Base-by-base conservation (phyloP, 1,140 invertebrate genomes). In the Panagrolaimus sp. region DNA sequence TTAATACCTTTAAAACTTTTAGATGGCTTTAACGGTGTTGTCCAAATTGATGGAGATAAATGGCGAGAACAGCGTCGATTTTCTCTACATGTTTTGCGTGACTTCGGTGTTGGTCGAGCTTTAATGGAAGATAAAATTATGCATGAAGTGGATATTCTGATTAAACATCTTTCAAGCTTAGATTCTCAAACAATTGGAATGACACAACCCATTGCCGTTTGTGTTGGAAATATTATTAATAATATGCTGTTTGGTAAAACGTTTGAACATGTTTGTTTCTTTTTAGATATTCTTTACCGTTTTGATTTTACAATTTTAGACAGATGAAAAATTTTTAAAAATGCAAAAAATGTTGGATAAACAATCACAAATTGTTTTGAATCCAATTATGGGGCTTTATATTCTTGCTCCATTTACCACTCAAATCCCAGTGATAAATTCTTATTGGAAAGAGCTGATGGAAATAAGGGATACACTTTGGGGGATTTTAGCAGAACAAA, bases 21-120 rank as follows among this genome's bases (percentile, higher is more conserved):
- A 81, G 79, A 72, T 44, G 79, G 79, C 11, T 68, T 70, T 45
- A 82, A 81, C 64, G 79, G 79, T 61, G 73, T 81, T 25, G 78
- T 81, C 8, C 79, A 81, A 72, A 81, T 77, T 23, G 90, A 91
- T 72, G 93, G 93, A 63, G 88, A 89, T 67, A 85, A 94, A 75
- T 96, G 93, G 93, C 91, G 92, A 82, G 90, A 91, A 73, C 91
- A 96, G 82, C 86, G 93, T 65, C 88, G 89, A 70, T 96, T 96
- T 85, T 86, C 96, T 13, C 91, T 96, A 76, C 89, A 91, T 70
- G 89, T 91, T 67, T 86, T 96, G 1, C 86, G 92, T 42, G 88
- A 90, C 74, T 92, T 97, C 73, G 93, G 94, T 11, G 92, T 81
- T 51, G 90, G 90, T 38, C 90, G 90, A 77, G 88, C 89, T 75